A percentile compares a stretch with the other conserved stretches of the same genome.
Conservation (phyloP, 2,888 invertebrate genomes). For the Syrista parreyssii region DNA sequence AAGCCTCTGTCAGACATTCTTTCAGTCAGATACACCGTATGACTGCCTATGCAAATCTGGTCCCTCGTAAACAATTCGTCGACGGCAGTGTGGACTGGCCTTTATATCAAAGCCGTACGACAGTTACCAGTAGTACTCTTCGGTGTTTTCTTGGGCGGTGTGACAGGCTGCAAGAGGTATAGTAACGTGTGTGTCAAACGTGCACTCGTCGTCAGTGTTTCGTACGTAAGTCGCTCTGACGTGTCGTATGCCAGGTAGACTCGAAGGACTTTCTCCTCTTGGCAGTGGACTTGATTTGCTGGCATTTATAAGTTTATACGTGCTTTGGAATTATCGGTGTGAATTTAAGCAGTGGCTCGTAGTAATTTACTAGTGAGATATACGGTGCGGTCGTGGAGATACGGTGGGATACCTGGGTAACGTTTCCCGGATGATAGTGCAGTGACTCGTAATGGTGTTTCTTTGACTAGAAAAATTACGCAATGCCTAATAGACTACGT, state of each 20-base stretch:
- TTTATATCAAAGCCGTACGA: neutral
- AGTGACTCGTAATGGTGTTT: neutral
- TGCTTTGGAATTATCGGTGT: neutral
- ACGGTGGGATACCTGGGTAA: neutral
- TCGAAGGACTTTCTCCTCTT: neutral
- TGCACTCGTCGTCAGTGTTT: neutral
- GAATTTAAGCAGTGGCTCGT: neutral
- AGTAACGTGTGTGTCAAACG: neutral
- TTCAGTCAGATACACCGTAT: neutral
- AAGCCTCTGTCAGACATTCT: neutral
- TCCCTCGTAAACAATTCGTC: neutral
- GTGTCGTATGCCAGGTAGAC: neutral
- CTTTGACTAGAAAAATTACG: neutral
- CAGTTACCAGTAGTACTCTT: neutral
- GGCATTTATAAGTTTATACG: neutral
- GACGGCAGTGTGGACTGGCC: neutral
- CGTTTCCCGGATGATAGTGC: neutral
- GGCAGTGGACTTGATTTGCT: neutral
- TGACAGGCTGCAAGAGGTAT: neutral
- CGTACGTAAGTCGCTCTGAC: neutral
- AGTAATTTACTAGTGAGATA: neutral
- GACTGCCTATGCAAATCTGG: neutral
- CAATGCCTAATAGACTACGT: slow-evolving; percentile 22
- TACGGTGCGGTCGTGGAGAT: neutral
- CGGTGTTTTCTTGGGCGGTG: neutral